Base-by-base conservation (phyloP, 2,113 vertebrate genomes). In the Sinocyclocheilus grahami region DNA sequence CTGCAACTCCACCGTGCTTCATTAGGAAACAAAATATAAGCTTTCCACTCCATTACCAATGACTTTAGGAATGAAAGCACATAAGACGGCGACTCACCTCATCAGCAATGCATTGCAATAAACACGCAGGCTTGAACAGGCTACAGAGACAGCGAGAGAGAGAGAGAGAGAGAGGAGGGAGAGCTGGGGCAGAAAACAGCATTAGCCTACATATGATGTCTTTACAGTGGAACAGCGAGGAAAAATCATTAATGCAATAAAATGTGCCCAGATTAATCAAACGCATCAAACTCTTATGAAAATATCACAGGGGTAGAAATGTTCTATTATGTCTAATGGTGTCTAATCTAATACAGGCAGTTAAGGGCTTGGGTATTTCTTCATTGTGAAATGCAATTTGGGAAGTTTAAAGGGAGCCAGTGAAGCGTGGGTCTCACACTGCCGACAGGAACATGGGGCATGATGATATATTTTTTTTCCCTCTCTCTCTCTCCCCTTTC, bases 191-290 rank as follows among this genome's bases (percentile, higher is more conserved):
- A 91, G 89, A 89, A 92, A 93, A 96, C 96, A 97, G 97, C 97
- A 98, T 97, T 97, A 98, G 96, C 94, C 93, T 93, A 95, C 93
- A 94, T 96, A 96, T 96, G 96, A 97, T 97, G 94, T 97, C 97
- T 96, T 97, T 96, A 98, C 97, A 97, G 96, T 96, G 96, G 96
- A 98, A 96, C 96, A 96, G 96, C 95, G 95, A 96, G 95, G 90
- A 91, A 92, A 95, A 96, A 98, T 97, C 97, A 99, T 98, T 99
- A 99, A 98, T 97, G 97, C 97, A 99, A 97, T 97, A 99, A 98
- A 98, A 99, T 97, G 97, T 95, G 97, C 97, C 96, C 97, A 98
- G 98, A 99, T 99, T 99, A 99, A 99, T 99, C 97, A 99, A 99
- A 97, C 92, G 96, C 97, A 97, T 97, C 96, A 97, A 97, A 97